phyloP scores from a whole-genome alignment of 2,113 vertebrate species.

The Sakesphorus luctuosus region DNA sequence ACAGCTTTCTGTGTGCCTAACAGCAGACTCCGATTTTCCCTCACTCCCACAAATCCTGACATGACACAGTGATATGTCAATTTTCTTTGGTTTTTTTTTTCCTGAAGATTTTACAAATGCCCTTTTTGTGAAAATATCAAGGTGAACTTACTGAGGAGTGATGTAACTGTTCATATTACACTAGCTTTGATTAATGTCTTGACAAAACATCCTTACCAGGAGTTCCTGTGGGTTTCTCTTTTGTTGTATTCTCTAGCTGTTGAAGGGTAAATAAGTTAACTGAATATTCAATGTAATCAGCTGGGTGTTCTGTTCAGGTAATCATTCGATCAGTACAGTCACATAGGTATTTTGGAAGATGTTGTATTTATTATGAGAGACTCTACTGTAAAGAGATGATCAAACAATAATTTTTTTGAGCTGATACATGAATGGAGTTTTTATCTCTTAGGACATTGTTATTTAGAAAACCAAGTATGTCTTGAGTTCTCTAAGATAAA shows the following conservation, averaged over 20 bases:
- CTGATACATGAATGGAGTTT: background rate
- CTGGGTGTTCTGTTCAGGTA: background rate
- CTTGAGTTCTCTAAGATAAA: background rate
- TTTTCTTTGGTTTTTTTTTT: background rate
- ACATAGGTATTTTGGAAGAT: background rate
- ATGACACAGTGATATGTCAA: background rate
- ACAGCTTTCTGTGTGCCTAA: background rate
- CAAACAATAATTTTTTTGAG: background rate
- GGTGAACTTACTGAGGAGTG: constrained; percentile 34
- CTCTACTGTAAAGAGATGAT: background rate
- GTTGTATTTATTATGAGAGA: background rate
- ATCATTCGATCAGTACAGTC: background rate
- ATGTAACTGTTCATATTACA: background rate
- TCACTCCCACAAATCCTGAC: background rate
- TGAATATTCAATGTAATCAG: constrained; percentile 58
- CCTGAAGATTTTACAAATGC: constrained; percentile 17
- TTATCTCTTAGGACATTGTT: background rate
- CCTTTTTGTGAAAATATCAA: background rate
- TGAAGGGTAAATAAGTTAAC: constrained; percentile 47
- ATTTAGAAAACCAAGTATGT: background rate
- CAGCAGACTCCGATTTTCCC: background rate
- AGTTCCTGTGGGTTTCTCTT: background rate
- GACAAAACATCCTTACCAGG: background rate
- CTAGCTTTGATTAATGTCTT: constrained; percentile 38
- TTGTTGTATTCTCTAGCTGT: constrained; percentile 16